These are phyloP conservation scores for Melanogrammus aeglefinus DNA, from an alignment of 2,797 vertebrate genomes.

Conservation along the genomic window DNA sequence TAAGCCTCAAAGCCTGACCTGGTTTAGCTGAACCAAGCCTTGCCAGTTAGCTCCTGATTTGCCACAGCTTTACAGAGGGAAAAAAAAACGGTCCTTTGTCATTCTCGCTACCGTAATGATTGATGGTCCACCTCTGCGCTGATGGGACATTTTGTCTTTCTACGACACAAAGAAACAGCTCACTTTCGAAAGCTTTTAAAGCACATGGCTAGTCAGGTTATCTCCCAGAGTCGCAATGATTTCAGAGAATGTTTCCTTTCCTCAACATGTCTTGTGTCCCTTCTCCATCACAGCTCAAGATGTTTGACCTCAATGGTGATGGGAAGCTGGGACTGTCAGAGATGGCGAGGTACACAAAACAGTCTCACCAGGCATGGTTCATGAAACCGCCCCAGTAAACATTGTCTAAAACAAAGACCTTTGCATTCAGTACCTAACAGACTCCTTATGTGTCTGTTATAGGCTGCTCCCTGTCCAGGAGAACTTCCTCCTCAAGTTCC, in stretches of 20 bases:
- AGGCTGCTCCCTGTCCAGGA: slow-evolving; percentile 90
- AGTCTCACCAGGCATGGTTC: not conserved
- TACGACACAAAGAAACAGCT: not conserved
- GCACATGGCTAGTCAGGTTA: not conserved
- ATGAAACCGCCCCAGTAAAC: not conserved
- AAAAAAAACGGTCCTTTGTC: slow-evolving; percentile 56
- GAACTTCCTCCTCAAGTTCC: slow-evolving; percentile 80
- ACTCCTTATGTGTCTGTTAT: slow-evolving; percentile 13
- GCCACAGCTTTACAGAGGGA: slow-evolving; percentile 19
- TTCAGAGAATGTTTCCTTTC: not conserved
- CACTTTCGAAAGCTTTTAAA: not conserved
- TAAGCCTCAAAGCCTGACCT: slow-evolving; percentile 53
- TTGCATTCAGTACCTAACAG: not conserved
- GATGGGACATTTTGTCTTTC: not conserved
- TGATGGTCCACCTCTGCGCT: not conserved
- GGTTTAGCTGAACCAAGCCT: slow-evolving; percentile 33
- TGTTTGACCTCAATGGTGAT: slow-evolving; percentile 97
- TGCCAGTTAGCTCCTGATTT: not conserved
- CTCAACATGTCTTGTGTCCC: slow-evolving; percentile 48
- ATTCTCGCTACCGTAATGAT: slow-evolving; percentile 41
- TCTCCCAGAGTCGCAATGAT: not conserved
- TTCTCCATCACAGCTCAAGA: slow-evolving; percentile 80
- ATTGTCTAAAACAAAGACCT: not conserved
- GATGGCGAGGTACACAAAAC: slow-evolving; percentile 86
- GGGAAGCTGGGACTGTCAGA: slow-evolving; percentile 94